Conservation (phyloP, 2,888 invertebrate genomes). For the Leucophora obtusa region DNA sequence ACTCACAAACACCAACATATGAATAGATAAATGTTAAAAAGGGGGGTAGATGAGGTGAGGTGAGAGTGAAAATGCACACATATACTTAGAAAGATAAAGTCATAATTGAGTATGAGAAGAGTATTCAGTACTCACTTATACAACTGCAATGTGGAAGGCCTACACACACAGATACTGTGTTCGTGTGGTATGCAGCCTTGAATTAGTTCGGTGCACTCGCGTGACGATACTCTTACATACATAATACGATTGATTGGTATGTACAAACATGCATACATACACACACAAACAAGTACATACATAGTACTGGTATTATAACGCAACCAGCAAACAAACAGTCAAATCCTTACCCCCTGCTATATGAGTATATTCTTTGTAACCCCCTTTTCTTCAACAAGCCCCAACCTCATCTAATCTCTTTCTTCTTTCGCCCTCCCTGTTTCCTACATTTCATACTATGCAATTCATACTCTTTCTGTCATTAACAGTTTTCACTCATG, state of each 20-base stretch:
- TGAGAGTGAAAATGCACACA: constrained; percentile 30
- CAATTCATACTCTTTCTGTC: constrained; percentile 32
- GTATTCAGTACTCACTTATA: constrained; percentile 65
- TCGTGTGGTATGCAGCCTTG: constrained; percentile 79
- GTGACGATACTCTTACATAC: constrained; percentile 70
- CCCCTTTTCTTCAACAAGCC: not conserved
- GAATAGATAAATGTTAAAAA: not conserved
- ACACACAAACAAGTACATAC: constrained; percentile 25
- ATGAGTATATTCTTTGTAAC: constrained; percentile 11
- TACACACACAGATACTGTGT: constrained; percentile 67
- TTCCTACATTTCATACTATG: not conserved
- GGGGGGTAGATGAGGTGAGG: not conserved
- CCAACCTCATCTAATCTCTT: not conserved
- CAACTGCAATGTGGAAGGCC: constrained; percentile 57
- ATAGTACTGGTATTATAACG: constrained; percentile 66
- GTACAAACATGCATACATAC: constrained; percentile 33
- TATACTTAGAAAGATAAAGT: constrained; percentile 34
- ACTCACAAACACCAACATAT: constrained; percentile 44
- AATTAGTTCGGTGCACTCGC: constrained; percentile 79
- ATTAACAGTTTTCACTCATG: constrained; percentile 45
- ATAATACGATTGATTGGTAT: constrained; percentile 66
- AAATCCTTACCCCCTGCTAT: constrained; percentile 51
- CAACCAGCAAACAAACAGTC: constrained; percentile 62
- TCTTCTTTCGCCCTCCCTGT: not conserved
- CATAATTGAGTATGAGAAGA: constrained; percentile 48